Percentiles rank a stretch among this genome's conserved stretches.
These are phyloP conservation scores for Hypena proboscidalis DNA, from an alignment of 2,888 invertebrate species.

Conservation along the genomic window DNA sequence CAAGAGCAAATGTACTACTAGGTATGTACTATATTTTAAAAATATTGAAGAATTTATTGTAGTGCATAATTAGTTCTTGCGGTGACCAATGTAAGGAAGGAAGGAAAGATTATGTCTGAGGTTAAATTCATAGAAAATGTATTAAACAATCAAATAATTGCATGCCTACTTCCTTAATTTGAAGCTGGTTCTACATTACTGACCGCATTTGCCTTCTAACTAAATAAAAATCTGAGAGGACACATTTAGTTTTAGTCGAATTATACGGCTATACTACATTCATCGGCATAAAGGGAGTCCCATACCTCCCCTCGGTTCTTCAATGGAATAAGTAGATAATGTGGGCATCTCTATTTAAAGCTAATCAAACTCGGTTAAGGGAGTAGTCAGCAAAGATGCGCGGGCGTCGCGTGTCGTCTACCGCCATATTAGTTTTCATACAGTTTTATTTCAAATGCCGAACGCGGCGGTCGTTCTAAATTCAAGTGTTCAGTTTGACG, in stretches of 20 bases:
- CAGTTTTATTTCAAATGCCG: conserved; percentile 66
- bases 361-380: conserved; percentile 87
- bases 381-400: conserved; percentile 82
- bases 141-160: too few species aligned
- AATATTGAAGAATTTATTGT: too few species aligned
- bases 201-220: conserved; percentile 3
- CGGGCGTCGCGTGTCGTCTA: conserved; percentile 65
- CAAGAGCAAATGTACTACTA: too few species aligned
- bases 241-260: conserved; percentile 19
- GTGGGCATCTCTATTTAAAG: conserved; percentile 87
- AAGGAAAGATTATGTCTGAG: too few species aligned
- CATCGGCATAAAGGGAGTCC: conserved; percentile 62
- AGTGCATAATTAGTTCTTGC: too few species aligned
- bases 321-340: conserved; percentile 86
- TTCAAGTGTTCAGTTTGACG: conserved; percentile 66
- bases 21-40: too few species aligned
- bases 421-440: conserved; percentile 61
- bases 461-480: conserved; percentile 64
- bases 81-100: too few species aligned
- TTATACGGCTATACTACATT: conserved; percentile 48
- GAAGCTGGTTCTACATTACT: conserved; percentile 12
- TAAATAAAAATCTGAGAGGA: conserved; percentile 9
- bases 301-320: conserved; percentile 70
- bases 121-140: too few species aligned
- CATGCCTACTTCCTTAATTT: too few species aligned